Base-by-base conservation (phyloP, 2,888 invertebrate species). In the Coelogynopora nodosa region DNA sequence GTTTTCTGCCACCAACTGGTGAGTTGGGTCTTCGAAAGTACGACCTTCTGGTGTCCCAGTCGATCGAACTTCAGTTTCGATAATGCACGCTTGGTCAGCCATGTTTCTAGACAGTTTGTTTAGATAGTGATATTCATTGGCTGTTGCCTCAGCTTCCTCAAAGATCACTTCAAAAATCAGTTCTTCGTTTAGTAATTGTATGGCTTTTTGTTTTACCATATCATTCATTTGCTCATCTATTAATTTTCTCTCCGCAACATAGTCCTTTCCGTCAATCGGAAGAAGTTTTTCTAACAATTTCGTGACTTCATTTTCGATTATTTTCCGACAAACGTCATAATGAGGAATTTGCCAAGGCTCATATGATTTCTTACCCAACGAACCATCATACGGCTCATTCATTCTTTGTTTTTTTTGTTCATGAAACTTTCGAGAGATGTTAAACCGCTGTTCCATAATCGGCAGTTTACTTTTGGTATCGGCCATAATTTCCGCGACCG, bases 281-380 rank as follows among this genome's bases (percentile, higher is more conserved):
- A 85, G 26, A 23, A 80, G 31, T 28, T 87, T 87, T 67, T 90
- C 88, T 30, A 90, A 88, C 84, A 90, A 90, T 82, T 89, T 88
- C 81, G 90, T 90, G 2, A 90, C 89, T 67, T 90, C 88, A 26
- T 90, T 89, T 86, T 90, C 89, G n/a, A 90, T 89, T 2, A 90
- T 89, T 2, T 84, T 87, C 18, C 89, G 87, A 30, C 87, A 87
- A 26, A 31, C 23, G 30, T 80, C 13, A 29, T 87, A 87, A 23
- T 81, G 30, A 0, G 67, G 67, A 13, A 86, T 27, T 86, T 90
- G 90, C 89, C 89, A 90, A 31, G 89, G 89, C 27, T 89, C 86
- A 84, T 90, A 90, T 26, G 89, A 89, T 0, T 89, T 88, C 10
- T 90, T 87, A 0, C 90, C 90, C 10, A 90, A 89, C 83, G 90